Base-by-base conservation (phyloP, 2,113 vertebrate species). In the Pimephales promelas region DNA sequence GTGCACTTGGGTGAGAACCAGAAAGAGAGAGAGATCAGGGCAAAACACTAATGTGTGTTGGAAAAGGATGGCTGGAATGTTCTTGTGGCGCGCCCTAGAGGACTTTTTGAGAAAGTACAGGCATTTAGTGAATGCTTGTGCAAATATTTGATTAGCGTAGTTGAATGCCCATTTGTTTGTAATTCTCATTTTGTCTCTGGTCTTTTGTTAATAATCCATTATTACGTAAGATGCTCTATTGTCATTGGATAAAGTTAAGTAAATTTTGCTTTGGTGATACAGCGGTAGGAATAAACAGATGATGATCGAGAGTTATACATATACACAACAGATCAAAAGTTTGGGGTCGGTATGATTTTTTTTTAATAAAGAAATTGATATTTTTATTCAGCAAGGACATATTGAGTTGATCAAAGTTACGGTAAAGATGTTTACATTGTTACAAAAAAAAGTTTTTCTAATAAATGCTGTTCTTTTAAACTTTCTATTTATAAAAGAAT, bases 1-100 rank as follows among this genome's bases (percentile, higher is more conserved):
- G 45, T 72, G 22, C 85, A 43, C 62, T 28, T 83, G 82, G 77
- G 31, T 62, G 57, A 26, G 52, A 61, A 16, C 52, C 40, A 62
- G 52, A 85, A 24, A 70, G 3, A 36, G 28, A 70, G 3, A 66
- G n/a, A 66, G n/a, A 57, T 31, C 18, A 64, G 10, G 34, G 26
- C 10, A 22, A 66, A 43, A 49, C 9, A 24, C 8, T 62, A 4
- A 40, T 22, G 14, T 28, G 31, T 16, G 7, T 10, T 71, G 40
- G n/a, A 31, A 66, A 31, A 75, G 16, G 20, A 18, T 34, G 18
- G 31, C 16, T 22, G 20, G 56, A 62, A 59, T 61, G 11, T 31
- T 18, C 11, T 59, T 79, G 5, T 85, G 5, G 36, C 26, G 75
- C 18, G 9, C 13, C 24, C 83, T 76, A 79, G 74, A 24, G 83